These are phyloP conservation scores for Zaprionus inermis DNA, from an alignment of 1,140 invertebrate species.

Conservation along the genomic window DNA sequence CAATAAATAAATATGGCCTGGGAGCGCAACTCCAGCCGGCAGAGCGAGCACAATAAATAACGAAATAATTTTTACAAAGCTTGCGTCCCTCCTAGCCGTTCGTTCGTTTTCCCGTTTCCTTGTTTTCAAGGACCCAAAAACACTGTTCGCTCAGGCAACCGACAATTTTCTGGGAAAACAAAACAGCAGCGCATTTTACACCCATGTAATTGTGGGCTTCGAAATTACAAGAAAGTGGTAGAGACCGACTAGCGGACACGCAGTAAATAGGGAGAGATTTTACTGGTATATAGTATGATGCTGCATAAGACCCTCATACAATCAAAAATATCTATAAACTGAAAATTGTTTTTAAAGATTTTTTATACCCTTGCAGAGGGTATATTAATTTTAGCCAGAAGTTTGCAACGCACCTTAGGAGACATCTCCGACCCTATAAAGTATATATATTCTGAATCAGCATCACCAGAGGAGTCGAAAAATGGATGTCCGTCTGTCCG, in stretches of 20 bases:
- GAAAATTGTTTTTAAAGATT: too few species aligned
- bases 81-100: neutral
- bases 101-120: slow-evolving; percentile 1
- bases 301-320: too few species aligned
- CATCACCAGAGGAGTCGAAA: too few species aligned
- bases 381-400: too few species aligned
- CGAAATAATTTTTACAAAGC: slow-evolving; percentile 52
- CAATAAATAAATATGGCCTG: slow-evolving; percentile 63
- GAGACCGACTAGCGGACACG: neutral
- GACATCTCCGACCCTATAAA: too few species aligned
- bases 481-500: too few species aligned
- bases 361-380: too few species aligned
- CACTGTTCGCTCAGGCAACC: too few species aligned
- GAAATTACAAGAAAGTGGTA: neutral
- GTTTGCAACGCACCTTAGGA: too few species aligned
- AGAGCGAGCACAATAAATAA: slow-evolving; percentile 61
- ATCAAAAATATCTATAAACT: too few species aligned
- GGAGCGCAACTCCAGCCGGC: slow-evolving; percentile 18
- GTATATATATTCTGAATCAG: too few species aligned
- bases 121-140: slow-evolving; percentile 3
- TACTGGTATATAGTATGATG: too few species aligned
- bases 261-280: neutral
- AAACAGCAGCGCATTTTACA: slow-evolving; percentile 53
- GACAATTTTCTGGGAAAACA: slow-evolving; percentile 56
- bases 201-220: slow-evolving; percentile 69